Evolutionary conservation across 2,797 vertebrate species (phyloP).

Genomic region (Tangara arthus): DNA sequence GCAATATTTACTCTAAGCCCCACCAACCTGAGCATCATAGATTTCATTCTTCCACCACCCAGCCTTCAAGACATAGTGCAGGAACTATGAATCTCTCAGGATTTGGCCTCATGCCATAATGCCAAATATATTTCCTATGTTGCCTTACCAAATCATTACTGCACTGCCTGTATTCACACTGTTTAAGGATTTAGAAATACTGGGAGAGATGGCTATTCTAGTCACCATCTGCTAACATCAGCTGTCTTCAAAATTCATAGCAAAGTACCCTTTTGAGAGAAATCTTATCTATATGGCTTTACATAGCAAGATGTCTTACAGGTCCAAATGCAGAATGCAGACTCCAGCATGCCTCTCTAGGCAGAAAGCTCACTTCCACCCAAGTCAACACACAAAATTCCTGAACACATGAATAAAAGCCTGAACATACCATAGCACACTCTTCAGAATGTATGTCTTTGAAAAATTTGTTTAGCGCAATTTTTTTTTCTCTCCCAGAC

Average conservation of each 20-base stretch:
- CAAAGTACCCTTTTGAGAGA: constrained; percentile 10
- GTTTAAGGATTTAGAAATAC: neutral
- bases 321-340: neutral
- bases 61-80: neutral
- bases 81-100: neutral
- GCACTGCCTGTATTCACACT: neutral
- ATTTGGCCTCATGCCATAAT: neutral
- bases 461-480: neutral
- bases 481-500: neutral
- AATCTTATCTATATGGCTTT: constrained; percentile 5
- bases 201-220: neutral
- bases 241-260: constrained; percentile 33
- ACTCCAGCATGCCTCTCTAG: neutral
- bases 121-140: neutral
- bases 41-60: neutral
- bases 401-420: neutral
- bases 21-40: neutral
- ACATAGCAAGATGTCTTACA: neutral
- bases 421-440: neutral
- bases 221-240: constrained; percentile 15
- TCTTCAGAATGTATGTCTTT: neutral
- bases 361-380: neutral
- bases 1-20: neutral
- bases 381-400: neutral
- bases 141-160: neutral